These are phyloP conservation scores for Microcebus tavaratra DNA, from an alignment of 2,113 vertebrate species.

Conservation along the genomic window DNA sequence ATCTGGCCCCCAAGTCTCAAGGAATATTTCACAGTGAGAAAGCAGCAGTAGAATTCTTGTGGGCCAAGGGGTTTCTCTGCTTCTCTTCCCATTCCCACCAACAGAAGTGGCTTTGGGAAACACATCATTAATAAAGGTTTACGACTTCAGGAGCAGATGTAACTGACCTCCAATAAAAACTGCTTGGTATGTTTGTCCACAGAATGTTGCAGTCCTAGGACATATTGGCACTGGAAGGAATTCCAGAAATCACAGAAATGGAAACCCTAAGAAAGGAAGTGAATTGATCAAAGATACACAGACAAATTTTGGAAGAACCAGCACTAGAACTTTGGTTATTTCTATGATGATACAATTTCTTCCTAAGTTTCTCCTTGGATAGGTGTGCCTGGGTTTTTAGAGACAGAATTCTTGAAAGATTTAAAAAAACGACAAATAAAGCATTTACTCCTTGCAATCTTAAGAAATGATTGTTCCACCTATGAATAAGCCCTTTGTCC, in stretches of 20 bases:
- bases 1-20: constrained; percentile 56
- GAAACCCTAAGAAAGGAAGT: not conserved
- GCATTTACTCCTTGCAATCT: not conserved
- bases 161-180: constrained; percentile 29
- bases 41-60: not conserved
- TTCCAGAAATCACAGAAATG: not conserved
- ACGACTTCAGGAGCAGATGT: constrained; percentile 27
- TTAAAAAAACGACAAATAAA: not conserved
- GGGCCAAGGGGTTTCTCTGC: not conserved
- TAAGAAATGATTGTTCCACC: not conserved
- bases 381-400: not conserved
- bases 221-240: not conserved
- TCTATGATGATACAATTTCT: not conserved
- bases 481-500: not conserved
- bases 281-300: not conserved
- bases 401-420: not conserved
- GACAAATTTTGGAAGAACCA: not conserved
- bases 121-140: constrained; percentile 43
- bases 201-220: not conserved
- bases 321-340: not conserved
- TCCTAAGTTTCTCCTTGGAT: not conserved
- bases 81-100: not conserved
- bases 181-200: not conserved
- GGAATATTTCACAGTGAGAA: not conserved
- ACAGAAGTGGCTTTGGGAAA: constrained; percentile 12